Base-by-base conservation (phyloP, 2,888 invertebrate genomes). In the Spisula solida region DNA sequence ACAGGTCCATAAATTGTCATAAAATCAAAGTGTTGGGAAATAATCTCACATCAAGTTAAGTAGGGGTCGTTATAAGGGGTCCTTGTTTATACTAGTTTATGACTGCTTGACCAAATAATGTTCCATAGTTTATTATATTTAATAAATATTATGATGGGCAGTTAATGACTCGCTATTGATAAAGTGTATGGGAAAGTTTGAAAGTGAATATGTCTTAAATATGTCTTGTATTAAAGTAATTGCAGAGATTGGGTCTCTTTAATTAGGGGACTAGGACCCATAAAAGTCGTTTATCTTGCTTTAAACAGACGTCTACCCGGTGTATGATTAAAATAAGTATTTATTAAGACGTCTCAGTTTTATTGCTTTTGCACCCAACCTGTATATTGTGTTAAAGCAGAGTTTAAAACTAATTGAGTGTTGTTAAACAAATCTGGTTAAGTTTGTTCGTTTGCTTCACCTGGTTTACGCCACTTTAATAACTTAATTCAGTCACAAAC, bases 111-210 rank as follows among this genome's bases (percentile, higher is more conserved):
- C 82, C 82, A 66, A 66, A 82, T 47, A 60, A 82, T 82, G 66
- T 82, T 10, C 66, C 47, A 66, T 47, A 66, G n/a, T 47, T 82
- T 41, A 82, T 66, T 31, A 66, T 34, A n/a, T 41, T 66, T 66
- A 34, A 82, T 82, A 82, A 82, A 82, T 66, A 47, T 41, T 82
- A 66, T 82, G 6, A 82, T 82, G 47, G 34, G 25, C 29, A 66
- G 47, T 31, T 82, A 66, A 66, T 66, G 14, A 25, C 34, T 29
- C 5, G 29, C 12, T 66, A 25, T 82, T 66, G 25, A 82, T 66
- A 34, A 82, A 20, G n/a, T 82, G 41, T 41, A 82, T 82, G 82
- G 47, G 82, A 66, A 47, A 66, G 14, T n/a, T 75, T 75, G 75
- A 31, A 75, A 31, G 34, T 31, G 75, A 25, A 25, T 75, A 75